phyloP scores from a whole-genome alignment of 2,888 invertebrate genomes.

The Cactoblastis cactorum region DNA sequence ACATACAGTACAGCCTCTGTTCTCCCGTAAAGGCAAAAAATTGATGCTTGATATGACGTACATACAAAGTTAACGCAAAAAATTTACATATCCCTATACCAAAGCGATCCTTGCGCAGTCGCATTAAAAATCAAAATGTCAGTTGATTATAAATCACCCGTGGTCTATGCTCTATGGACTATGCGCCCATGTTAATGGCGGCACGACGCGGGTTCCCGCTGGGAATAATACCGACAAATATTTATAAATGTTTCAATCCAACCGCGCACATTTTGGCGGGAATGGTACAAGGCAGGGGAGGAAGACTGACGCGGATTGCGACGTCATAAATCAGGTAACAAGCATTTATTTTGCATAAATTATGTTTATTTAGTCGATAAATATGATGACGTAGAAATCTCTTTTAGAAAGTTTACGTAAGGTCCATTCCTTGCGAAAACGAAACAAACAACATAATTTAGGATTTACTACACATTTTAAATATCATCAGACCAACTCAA shows the following conservation, averaged over 20 bases:
- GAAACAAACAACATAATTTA: too few species aligned
- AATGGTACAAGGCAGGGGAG: not conserved
- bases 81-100: not conserved
- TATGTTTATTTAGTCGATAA: too few species aligned
- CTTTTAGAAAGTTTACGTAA: too few species aligned
- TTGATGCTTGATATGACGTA: too few species aligned
- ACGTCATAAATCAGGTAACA: not conserved
- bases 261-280: constrained; percentile 3
- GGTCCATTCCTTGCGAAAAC: too few species aligned
- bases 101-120: not conserved
- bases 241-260: constrained; percentile 69
- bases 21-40: too few species aligned
- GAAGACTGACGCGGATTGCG: not conserved
- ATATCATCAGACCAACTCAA: too few species aligned
- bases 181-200: not conserved
- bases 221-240: constrained; percentile 67
- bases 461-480: too few species aligned
- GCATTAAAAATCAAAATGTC: not conserved
- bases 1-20: too few species aligned
- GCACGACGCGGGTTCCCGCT: constrained; percentile 23
- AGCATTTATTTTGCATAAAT: not conserved
- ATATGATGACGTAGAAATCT: too few species aligned
- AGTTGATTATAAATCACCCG: not conserved
- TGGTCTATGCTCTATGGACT: not conserved
- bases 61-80: not conserved